phyloP scores from a whole-genome alignment of 2,888 invertebrate species.

The Dioctria rufipes region DNA sequence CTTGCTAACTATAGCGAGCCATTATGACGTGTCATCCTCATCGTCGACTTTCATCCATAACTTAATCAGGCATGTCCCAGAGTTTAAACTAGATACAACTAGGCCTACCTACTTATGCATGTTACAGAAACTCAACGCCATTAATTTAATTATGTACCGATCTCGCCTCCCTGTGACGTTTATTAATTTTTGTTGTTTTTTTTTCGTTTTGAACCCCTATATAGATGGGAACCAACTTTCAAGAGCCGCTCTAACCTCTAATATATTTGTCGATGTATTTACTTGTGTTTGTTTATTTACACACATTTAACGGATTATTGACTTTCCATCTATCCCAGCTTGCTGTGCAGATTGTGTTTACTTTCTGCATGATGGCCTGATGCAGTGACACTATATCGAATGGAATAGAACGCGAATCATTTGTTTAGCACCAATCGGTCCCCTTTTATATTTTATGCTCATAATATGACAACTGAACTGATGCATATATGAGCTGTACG shows the following conservation, averaged over 20 bases:
- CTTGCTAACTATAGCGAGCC: neutral
- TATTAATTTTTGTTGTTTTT: no score
- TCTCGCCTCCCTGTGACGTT: neutral
- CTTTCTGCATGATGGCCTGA: neutral
- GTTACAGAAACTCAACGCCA: neutral
- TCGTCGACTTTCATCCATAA: no score
- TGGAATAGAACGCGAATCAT: constrained; percentile 11
- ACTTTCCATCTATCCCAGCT: constrained; percentile 26
- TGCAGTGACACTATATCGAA: neutral
- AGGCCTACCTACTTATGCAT: neutral
- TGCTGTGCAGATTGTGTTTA: neutral
- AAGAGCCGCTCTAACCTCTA: neutral
- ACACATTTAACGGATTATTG: constrained; percentile 57
- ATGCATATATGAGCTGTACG: neutral
- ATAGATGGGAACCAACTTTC: neutral
- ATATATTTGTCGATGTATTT: constrained; percentile 28
- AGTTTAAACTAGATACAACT: no score
- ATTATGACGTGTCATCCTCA: neutral
- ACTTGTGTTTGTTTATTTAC: constrained; percentile 54
- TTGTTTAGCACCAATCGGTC: constrained; percentile 27
- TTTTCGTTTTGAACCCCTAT: neutral
- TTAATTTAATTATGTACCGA: neutral
- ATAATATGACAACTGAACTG: neutral
- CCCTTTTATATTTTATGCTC: constrained; percentile 8
- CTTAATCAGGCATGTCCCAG: no score